Percentiles rank a stretch among this genome's conserved stretches.
Conservation (phyloP, 2,888 invertebrate genomes). For the Serripes groenlandicus region DNA sequence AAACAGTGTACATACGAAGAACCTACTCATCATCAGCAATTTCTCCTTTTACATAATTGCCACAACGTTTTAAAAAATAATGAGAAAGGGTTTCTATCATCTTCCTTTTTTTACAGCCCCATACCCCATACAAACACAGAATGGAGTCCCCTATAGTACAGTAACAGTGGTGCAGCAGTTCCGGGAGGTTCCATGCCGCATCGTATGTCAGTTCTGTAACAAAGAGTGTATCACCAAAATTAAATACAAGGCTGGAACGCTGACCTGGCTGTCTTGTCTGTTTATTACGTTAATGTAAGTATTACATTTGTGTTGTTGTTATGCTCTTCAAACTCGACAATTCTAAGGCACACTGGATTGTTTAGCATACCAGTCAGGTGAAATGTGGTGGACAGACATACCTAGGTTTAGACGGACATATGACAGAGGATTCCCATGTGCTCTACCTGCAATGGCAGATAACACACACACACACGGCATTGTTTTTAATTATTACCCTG, state of each 20-base stretch:
- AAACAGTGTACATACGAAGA: too few relatives aligned
- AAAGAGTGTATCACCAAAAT: constrained; percentile 9
- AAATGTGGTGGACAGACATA: too few relatives aligned
- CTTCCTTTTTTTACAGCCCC: not conserved
- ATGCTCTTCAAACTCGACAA: too few relatives aligned
- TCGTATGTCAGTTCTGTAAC: constrained; percentile 14
- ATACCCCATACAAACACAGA: not conserved
- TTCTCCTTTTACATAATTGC: not conserved
- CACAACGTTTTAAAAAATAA: not conserved
- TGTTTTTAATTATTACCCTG: too few relatives aligned
- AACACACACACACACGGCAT: too few relatives aligned
- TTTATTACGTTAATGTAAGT: constrained; percentile 14
- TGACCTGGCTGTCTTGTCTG: constrained; percentile 1
- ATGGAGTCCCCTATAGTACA: not conserved
- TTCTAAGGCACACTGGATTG: too few relatives aligned
- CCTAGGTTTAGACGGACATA: too few relatives aligned
- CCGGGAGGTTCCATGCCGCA: constrained; percentile 5
- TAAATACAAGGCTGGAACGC: constrained; percentile 12
- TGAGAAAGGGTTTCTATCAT: not conserved
- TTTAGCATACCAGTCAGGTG: too few relatives aligned
- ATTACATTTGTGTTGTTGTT: too few relatives aligned
- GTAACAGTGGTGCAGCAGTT: constrained; percentile 13
- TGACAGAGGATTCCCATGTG: too few relatives aligned
- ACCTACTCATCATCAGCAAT: too few relatives aligned
- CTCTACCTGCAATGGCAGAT: too few relatives aligned